These are phyloP conservation scores for Calonectris borealis DNA, from an alignment of 2,113 vertebrate genomes.

Conservation along the genomic window DNA sequence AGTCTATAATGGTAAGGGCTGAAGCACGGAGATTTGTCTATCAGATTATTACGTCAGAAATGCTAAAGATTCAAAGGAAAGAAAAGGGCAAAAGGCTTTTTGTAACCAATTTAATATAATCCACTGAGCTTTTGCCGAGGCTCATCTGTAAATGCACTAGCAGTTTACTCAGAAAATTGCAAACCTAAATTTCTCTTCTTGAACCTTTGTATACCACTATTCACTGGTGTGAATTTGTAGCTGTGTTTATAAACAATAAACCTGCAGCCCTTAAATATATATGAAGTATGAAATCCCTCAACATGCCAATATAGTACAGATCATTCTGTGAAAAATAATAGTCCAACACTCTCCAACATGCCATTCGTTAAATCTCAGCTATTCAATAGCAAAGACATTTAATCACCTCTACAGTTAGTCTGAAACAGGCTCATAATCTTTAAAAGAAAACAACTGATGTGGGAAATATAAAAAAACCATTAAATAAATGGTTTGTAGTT, in stretches of 20 bases:
- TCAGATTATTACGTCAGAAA: slow-evolving; percentile 67
- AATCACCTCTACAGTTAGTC: slow-evolving; percentile 58
- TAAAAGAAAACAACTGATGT: slow-evolving; percentile 29
- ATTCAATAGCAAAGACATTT: slow-evolving; percentile 58
- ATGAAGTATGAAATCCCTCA: slow-evolving; percentile 2
- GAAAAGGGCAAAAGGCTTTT: slow-evolving; percentile 54
- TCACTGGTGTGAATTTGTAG: slow-evolving; percentile 31
- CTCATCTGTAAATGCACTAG: slow-evolving; percentile 31
- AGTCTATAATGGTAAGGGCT: slow-evolving; percentile 54
- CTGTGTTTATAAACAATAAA: slow-evolving; percentile 45
- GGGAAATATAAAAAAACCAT: slow-evolving; percentile 39
- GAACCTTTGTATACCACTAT: neutral
- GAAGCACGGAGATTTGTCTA: slow-evolving; percentile 55
- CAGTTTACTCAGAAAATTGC: slow-evolving; percentile 50
- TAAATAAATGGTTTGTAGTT: slow-evolving; percentile 60
- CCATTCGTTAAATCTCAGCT: slow-evolving; percentile 39
- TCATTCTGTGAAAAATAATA: slow-evolving; percentile 58
- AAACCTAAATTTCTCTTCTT: slow-evolving; percentile 14
- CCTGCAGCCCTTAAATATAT: neutral
- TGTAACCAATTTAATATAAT: slow-evolving; percentile 59
- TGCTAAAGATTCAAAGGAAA: slow-evolving; percentile 57
- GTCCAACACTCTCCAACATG: neutral
- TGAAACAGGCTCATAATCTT: slow-evolving; percentile 58
- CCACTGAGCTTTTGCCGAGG: slow-evolving; percentile 24
- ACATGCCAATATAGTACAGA: slow-evolving; percentile 1